Evolutionary conservation across 2,113 vertebrate genomes (phyloP), one percentile per base, ranked within the genome.

Genomic region (Cyprichromis sp.): DNA sequence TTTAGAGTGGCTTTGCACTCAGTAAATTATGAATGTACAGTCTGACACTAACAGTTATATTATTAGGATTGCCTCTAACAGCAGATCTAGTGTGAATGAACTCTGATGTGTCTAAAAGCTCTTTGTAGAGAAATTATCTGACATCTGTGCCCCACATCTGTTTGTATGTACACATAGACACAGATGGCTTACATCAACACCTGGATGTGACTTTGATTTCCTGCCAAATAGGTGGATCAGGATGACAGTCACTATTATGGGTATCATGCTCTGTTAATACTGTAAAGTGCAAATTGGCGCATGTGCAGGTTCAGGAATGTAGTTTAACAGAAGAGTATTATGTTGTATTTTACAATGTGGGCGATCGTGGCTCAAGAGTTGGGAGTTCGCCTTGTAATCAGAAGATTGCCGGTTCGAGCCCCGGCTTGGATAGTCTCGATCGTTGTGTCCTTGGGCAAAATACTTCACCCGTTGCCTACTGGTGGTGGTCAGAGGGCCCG

Each of bases 141-240:
- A 95, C 94, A 93, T 93, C 92, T 89, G 40, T 88, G 86, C 71
- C 83, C 82, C 92, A 95, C 93, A 95, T 94, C 93, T 96, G 93
- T 93, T 91, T 95, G 90, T 90, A 89, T 88, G 84, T 89, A 89
- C 73, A 90, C 88, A 93, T 87, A 93, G 80, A 89, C 92, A 55
- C 93, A 95, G 94, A 93, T 95, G 94, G 92, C 91, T 94, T 94
- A 95, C 94, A 94, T 94, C 80, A 89, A 94, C 92, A 95, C 95
- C 95, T 96, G 93, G 93, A 95, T 85, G 16, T 59, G 91, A 88
- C 94, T 95, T 95, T 95, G 93, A 95, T 95, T 95, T 91, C 83
- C 88, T 90, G 93, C 95, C 95, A 96, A 93, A 95, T 86, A 88
- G 89, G 90, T 94, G 92, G 95, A 94, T 91, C 87, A 82, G 91